Evolutionary conservation across 1,140 invertebrate species (phyloP), one percentile per base, ranked within the genome.

Genomic region (Rhysida immarginata): DNA sequence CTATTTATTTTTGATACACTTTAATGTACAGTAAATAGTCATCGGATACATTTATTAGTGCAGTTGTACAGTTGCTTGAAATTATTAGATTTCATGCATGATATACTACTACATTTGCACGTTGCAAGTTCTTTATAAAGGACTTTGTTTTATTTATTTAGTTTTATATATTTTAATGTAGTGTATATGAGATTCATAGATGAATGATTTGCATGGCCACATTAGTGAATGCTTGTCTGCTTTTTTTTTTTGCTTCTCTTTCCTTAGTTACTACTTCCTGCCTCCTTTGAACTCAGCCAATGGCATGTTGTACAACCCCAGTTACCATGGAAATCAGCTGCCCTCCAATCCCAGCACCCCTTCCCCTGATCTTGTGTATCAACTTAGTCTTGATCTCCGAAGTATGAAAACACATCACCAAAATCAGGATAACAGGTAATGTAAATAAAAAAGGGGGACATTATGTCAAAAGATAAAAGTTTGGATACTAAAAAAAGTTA

Each of bases 151-250:
- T n/a, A n/a, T n/a, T n/a, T n/a, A n/a, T n/a, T n/a, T n/a, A n/a
- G n/a, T n/a, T n/a, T n/a, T n/a, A n/a, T n/a, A n/a, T n/a, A n/a
- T n/a, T 46, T 46, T 46, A 11, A 11, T 46, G 8, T 46, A 11
- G 8, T 46, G 23, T 11, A 11, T 35, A 35, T 35, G 29, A 35
- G 16, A 35, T 35, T 8, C 16, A 16, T 35, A 35, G 5, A 16
- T 35, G 29, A 35, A 8, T 58, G 69, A 70, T 64, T 69, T 68
- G 64, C 81, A 83, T 68, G 73, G 80, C 63, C 83, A 82, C 74
- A 81, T 82, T 74, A 79, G 82, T 75, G 84, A 74, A 65, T 29
- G 16, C 42, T 46, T 24, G 20, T 55, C 46, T 41, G 55, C 61
- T 68, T 64, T 67, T 60, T 66, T 70, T 51, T 26, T 51, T 51